phyloP scores from a whole-genome alignment of 2,888 invertebrate genomes.

The Calameuta idolon region DNA sequence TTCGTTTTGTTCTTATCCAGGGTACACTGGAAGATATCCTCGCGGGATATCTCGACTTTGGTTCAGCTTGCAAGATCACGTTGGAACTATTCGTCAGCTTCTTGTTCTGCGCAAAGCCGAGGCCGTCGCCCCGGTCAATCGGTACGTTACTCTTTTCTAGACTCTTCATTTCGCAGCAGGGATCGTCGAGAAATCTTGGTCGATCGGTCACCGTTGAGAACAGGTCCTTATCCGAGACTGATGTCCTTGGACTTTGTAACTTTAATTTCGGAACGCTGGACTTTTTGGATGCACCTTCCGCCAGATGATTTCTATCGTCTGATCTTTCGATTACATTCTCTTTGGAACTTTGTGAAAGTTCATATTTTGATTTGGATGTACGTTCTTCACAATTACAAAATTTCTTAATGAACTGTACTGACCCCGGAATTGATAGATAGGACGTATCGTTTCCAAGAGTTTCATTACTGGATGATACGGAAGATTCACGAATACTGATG shows the following conservation, averaged over 20 bases:
- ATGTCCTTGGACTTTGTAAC: slow-evolving; percentile 21
- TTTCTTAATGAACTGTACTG: too few species aligned
- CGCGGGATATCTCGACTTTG: slow-evolving; percentile 29
- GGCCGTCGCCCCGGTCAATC: background rate
- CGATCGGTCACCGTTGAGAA: slow-evolving; percentile 12
- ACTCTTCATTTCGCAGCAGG: slow-evolving; percentile 1
- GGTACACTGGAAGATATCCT: slow-evolving; percentile 30
- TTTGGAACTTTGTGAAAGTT: too few species aligned
- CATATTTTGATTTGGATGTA: too few species aligned
- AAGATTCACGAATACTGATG: slow-evolving; percentile 6
- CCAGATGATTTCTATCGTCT: too few species aligned
- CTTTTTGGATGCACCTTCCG: too few species aligned
- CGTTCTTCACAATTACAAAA: too few species aligned
- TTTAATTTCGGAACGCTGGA: slow-evolving; percentile 20
- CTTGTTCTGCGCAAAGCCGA: slow-evolving; percentile 2
- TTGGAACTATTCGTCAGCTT: slow-evolving; percentile 28
- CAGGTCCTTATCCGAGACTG: slow-evolving; percentile 22
- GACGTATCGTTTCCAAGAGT: slow-evolving; percentile 16
- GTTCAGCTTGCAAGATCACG: slow-evolving; percentile 32
- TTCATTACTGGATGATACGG: slow-evolving; percentile 5
- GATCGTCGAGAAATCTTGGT: slow-evolving; percentile 1
- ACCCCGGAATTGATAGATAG: slow-evolving; percentile 4
- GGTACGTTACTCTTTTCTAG: background rate
- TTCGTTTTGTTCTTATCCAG: slow-evolving; percentile 29
- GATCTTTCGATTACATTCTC: too few species aligned